Conservation (phyloP, 2,888 invertebrate genomes). For the Heliconius cydno region DNA sequence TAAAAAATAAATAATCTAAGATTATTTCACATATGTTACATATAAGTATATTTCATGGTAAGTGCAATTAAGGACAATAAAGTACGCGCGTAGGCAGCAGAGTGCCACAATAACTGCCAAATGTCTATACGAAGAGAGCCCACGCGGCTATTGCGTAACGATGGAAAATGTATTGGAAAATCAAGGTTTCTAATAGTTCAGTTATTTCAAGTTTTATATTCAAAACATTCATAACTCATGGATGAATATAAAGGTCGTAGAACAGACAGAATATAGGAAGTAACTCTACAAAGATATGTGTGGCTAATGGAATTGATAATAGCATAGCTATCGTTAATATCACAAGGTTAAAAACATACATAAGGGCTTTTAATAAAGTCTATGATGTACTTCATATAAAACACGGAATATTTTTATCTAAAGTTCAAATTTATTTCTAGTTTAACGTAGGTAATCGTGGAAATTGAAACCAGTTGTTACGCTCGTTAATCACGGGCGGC, state of each 20-base stretch:
- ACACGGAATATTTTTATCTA: not conserved
- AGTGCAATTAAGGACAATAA: not conserved
- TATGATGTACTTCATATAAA: not conserved
- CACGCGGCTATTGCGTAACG: constrained; percentile 35
- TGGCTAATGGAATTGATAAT: constrained; percentile 27
- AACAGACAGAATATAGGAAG: constrained; percentile 27
- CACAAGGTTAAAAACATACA: constrained; percentile 13
- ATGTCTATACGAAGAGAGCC: constrained; percentile 32
- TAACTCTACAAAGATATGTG: constrained; percentile 20
- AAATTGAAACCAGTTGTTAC: constrained; percentile 14
- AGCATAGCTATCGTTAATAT: constrained; percentile 11
- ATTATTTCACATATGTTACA: too few relatives aligned
- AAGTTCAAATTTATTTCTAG: not conserved
- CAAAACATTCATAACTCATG: constrained; percentile 9
- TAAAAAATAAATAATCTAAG: too few relatives aligned
- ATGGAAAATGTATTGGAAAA: constrained; percentile 33
- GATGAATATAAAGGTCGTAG: constrained; percentile 12
- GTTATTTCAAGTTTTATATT: constrained; percentile 31
- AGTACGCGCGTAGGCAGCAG: constrained; percentile 3
- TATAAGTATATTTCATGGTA: not conserved
- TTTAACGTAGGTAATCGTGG: not conserved
- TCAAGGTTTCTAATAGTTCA: constrained; percentile 36
- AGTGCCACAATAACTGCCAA: constrained; percentile 34
- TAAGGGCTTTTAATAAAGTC: constrained; percentile 16
- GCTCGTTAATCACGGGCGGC: constrained; percentile 4